phyloP scores from a whole-genome alignment of 2,797 vertebrate genomes.

The Propithecus perrieri region DNA sequence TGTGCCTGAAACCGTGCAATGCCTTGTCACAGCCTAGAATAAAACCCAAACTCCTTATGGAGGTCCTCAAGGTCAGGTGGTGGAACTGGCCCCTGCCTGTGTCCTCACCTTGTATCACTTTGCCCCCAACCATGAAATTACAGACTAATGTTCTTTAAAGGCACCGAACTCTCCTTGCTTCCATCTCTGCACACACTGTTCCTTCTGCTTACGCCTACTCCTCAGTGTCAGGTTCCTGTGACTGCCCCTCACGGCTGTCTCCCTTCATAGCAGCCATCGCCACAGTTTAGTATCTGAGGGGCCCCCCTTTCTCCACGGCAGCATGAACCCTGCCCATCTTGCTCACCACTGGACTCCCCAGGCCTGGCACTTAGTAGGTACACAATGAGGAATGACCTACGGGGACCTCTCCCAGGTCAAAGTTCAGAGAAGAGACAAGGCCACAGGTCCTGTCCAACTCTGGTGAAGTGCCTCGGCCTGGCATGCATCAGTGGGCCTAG shows the following conservation, averaged over 20 bases:
- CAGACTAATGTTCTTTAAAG: not conserved
- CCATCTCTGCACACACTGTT: rapidly evolving
- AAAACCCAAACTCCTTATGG: not conserved
- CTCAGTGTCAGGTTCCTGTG: not conserved
- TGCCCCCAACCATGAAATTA: not conserved
- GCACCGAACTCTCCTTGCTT: not conserved
- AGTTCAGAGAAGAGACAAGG: not conserved
- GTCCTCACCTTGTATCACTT: not conserved
- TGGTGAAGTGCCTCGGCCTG: not conserved
- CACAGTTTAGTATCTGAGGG: not conserved
- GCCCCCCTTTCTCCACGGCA: rapidly evolving
- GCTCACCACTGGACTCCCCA: not conserved
- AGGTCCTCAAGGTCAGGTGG: no score
- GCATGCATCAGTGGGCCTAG: not conserved
- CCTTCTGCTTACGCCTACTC: not conserved
- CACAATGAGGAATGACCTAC: not conserved
- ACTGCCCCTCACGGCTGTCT: rapidly evolving
- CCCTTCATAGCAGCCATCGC: not conserved
- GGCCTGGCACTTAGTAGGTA: not conserved
- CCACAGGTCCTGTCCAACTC: not conserved
- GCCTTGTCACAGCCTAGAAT: not conserved
- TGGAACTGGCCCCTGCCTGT: not conserved
- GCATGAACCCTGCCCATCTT: not conserved
- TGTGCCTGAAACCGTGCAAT: not conserved
- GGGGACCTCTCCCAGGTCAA: not conserved